phyloP scores from a whole-genome alignment of 1,140 invertebrate genomes.

The Pantala flavescens region DNA sequence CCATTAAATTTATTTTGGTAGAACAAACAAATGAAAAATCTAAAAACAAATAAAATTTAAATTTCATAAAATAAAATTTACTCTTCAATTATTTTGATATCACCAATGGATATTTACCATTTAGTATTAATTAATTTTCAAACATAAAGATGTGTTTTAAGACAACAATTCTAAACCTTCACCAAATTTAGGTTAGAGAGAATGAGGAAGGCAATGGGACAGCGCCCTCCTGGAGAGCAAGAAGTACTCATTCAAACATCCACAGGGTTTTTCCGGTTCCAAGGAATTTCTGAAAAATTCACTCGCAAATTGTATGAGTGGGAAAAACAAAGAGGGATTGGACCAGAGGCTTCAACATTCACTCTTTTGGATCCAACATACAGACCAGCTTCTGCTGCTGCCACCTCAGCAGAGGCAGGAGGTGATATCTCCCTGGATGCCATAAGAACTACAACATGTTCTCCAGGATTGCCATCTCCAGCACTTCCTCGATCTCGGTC shows the following conservation, averaged over 20 bases:
- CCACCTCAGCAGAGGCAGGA: neutral
- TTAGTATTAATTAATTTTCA: no score
- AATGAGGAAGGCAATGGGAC: conserved; percentile 42
- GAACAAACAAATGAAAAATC: no score
- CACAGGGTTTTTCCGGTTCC: conserved; percentile 67
- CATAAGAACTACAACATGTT: conserved; percentile 28
- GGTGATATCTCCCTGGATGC: conserved; percentile 33
- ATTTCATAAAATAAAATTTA: no score
- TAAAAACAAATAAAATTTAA: no score
- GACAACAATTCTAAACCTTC: no score
- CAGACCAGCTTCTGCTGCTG: conserved; percentile 28
- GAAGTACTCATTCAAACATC: conserved; percentile 71
- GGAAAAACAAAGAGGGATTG: conserved; percentile 74
- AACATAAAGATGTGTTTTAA: no score
- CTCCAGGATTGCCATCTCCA: neutral
- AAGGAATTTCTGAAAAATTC: conserved; percentile 78
- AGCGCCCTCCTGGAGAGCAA: conserved; percentile 38
- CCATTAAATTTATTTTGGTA: no score
- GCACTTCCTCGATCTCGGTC: conserved; percentile 54
- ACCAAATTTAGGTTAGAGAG: conserved; percentile 43
- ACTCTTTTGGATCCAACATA: conserved; percentile 54
- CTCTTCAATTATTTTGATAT: no score
- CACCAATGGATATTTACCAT: no score
- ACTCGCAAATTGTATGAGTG: conserved; percentile 81
- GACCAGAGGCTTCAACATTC: conserved; percentile 68